Percentiles rank a stretch among this genome's conserved stretches.
Evolutionary conservation across 2,797 vertebrate species (phyloP).

Genomic region (Sebastes aleutianus): DNA sequence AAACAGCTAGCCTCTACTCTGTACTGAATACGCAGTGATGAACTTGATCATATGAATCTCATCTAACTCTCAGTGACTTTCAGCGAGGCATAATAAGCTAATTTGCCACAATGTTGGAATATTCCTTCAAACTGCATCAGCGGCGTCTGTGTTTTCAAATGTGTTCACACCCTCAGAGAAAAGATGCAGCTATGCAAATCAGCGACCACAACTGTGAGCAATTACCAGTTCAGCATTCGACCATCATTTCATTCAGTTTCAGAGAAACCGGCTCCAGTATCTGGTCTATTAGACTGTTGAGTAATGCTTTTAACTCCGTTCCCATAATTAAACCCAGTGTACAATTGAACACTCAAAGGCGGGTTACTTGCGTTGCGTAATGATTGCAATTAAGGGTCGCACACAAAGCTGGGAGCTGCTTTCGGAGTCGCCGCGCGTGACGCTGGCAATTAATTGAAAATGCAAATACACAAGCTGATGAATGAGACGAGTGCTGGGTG

Average conservation of each 20-base stretch:
- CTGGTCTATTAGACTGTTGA: slow-evolving; percentile 80
- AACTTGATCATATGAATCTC: slow-evolving; percentile 4
- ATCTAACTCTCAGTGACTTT: background rate
- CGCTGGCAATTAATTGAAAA: slow-evolving; percentile 82
- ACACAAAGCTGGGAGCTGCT: slow-evolving; percentile 72
- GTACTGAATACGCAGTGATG: background rate
- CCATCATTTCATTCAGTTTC: slow-evolving; percentile 65
- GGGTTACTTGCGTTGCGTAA: slow-evolving; percentile 75
- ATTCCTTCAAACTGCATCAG: slow-evolving; percentile 23
- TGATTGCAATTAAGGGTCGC: slow-evolving; percentile 82
- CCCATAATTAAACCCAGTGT: slow-evolving; percentile 81
- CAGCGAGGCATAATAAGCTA: slow-evolving; percentile 15
- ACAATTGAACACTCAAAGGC: slow-evolving; percentile 79
- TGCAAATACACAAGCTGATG: slow-evolving; percentile 80
- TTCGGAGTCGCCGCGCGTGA: slow-evolving; percentile 66
- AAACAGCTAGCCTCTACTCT: slow-evolving; percentile 1
- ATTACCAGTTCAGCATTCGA: slow-evolving; percentile 60
- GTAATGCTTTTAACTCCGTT: slow-evolving; percentile 77
- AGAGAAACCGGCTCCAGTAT: slow-evolving; percentile 57
- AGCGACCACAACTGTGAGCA: slow-evolving; percentile 57
- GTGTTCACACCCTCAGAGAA: slow-evolving; percentile 42
- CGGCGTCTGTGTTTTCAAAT: slow-evolving; percentile 44
- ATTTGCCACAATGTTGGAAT: slow-evolving; percentile 23
- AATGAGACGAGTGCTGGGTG: slow-evolving; percentile 69
- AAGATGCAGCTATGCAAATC: slow-evolving; percentile 57